Conservation (phyloP, 2,888 invertebrate genomes). For the Latheticus oryzae region DNA sequence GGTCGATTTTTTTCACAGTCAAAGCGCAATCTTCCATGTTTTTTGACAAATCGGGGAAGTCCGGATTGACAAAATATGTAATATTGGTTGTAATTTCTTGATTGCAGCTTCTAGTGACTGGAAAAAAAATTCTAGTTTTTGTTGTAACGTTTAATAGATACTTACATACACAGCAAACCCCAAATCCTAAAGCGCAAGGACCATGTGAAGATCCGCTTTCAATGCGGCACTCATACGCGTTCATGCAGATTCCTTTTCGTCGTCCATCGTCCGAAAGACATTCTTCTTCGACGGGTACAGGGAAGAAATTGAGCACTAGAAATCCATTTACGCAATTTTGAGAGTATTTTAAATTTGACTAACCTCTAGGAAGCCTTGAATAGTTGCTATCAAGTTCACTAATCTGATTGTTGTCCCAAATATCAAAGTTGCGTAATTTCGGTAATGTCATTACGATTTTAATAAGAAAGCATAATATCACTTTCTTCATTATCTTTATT, state of each 20-base stretch:
- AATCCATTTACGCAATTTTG: not conserved
- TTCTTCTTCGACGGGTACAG: slow-evolving; percentile 85
- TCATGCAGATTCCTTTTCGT: slow-evolving; percentile 78
- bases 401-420: slow-evolving; percentile 49
- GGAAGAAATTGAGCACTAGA: slow-evolving; percentile 84
- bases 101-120: slow-evolving; percentile 81
- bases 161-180: slow-evolving; percentile 89
- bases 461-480: slow-evolving; percentile 18
- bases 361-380: slow-evolving; percentile 53
- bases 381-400: slow-evolving; percentile 25
- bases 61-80: slow-evolving; percentile 85
- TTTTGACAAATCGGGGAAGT: slow-evolving; percentile 81
- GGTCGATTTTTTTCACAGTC: slow-evolving; percentile 79
- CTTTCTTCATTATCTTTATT: slow-evolving; percentile 16
- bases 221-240: slow-evolving; percentile 85
- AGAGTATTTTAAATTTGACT: not conserved
- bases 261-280: slow-evolving; percentile 79
- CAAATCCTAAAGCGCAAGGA: slow-evolving; percentile 84
- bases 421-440: slow-evolving; percentile 47
- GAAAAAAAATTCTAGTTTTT: slow-evolving; percentile 35
- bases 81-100: slow-evolving; percentile 80
- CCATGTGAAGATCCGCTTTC: slow-evolving; percentile 79
- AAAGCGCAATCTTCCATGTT: slow-evolving; percentile 77
- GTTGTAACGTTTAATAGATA: slow-evolving; percentile 51
- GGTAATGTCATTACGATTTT: slow-evolving; percentile 32